A percentile compares a stretch with the other conserved stretches of the same genome.
phyloP scores from a whole-genome alignment of 2,888 invertebrate genomes.

The Phengaris alcon region DNA sequence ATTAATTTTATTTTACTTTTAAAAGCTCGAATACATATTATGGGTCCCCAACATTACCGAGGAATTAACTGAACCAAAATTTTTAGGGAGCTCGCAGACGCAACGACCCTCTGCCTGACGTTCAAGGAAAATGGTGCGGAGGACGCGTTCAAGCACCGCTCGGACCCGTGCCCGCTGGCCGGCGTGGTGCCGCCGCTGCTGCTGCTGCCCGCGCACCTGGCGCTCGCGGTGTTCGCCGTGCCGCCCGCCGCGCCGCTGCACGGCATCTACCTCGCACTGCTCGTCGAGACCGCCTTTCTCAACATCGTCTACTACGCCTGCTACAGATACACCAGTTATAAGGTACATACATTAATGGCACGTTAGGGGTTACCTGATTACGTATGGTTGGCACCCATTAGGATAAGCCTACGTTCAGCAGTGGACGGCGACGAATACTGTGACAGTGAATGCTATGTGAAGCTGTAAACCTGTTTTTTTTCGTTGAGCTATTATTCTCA shows the following conservation, averaged over 20 bases:
- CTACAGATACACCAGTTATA: conserved; percentile 59
- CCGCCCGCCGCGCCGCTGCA: conserved; percentile 59
- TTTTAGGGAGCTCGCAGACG: conserved; percentile 66
- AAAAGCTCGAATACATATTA: too few relatives aligned
- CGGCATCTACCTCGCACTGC: conserved; percentile 59
- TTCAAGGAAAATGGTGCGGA: conserved; percentile 63
- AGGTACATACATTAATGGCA: conserved; percentile 46
- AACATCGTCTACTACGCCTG: conserved; percentile 61
- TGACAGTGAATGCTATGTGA: too few relatives aligned
- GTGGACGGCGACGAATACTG: too few relatives aligned
- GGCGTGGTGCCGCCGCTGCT: conserved; percentile 65
- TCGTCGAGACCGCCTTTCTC: conserved; percentile 59
- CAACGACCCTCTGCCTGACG: conserved; percentile 63
- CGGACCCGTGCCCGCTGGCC: conserved; percentile 60
- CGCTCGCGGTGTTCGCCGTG: conserved; percentile 57
- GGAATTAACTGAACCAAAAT: not conserved
- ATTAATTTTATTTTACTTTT: too few relatives aligned
- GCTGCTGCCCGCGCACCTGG: conserved; percentile 51
- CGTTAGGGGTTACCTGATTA: too few relatives aligned
- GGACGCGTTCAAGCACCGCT: conserved; percentile 55
- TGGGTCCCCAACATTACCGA: too few relatives aligned
- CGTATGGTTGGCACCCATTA: too few relatives aligned
- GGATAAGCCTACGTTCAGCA: too few relatives aligned
- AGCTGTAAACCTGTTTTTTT: too few relatives aligned
- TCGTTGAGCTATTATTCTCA: too few relatives aligned